A percentile compares a stretch with the other conserved stretches of the same genome.
Conservation (phyloP, 2,888 invertebrate genomes). For the Lysandra bellargus region DNA sequence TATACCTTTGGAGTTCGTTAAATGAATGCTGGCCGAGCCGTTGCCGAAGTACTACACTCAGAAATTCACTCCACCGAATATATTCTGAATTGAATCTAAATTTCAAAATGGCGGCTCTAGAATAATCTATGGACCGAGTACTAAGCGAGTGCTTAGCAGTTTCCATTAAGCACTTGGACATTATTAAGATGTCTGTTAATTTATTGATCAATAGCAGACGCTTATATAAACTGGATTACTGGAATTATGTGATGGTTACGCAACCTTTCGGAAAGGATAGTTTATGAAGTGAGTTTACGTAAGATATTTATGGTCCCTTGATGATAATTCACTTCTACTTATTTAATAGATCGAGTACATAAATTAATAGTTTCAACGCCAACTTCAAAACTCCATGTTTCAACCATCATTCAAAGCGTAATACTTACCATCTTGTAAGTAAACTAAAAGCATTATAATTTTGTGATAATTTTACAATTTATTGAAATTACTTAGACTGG, state of each 20-base stretch:
- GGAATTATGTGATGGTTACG: not conserved
- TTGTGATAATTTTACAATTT: no score
- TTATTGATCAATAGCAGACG: not conserved
- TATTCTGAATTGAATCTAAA: slow-evolving; percentile 22
- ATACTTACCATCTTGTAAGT: no score
- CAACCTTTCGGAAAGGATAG: not conserved
- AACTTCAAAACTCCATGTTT: no score
- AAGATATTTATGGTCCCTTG: not conserved
- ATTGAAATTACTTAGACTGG: no score
- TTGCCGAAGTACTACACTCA: slow-evolving; percentile 9
- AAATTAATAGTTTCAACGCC: no score
- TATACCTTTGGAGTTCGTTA: slow-evolving; percentile 20
- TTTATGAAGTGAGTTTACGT: not conserved
- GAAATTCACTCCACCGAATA: slow-evolving; percentile 11
- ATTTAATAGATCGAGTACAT: not conserved
- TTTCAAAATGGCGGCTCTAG: slow-evolving; percentile 22
- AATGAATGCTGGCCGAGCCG: slow-evolving; percentile 10
- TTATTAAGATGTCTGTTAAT: slow-evolving; percentile 15
- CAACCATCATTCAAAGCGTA: no score
- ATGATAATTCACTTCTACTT: not conserved
- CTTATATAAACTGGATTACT: slow-evolving; percentile 11
- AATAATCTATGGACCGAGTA: slow-evolving; percentile 17
- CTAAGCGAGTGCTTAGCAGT: slow-evolving; percentile 9
- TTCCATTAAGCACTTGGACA: slow-evolving; percentile 17
- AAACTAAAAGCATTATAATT: no score